A percentile compares a stretch with the other conserved stretches of the same genome.
Evolutionary conservation across 2,888 invertebrate species (phyloP).

Genomic region (Lycocerus yunnanus): DNA sequence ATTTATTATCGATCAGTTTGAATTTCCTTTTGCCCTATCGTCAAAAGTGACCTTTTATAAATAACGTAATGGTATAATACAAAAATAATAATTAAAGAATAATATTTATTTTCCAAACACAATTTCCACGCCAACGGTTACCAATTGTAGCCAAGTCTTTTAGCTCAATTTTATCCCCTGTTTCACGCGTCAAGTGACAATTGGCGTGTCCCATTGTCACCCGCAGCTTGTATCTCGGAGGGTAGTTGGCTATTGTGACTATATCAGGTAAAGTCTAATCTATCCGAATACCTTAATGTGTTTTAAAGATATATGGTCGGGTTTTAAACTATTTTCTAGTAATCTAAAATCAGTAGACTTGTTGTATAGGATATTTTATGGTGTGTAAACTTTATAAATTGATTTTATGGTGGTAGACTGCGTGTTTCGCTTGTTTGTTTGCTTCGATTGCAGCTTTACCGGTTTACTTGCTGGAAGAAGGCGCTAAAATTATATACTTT

Average conservation of each 20-base stretch:
- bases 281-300: slow-evolving; percentile 29
- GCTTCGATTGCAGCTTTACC: slow-evolving; percentile 14
- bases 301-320: slow-evolving; percentile 38
- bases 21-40: too few species aligned
- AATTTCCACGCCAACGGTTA: slow-evolving; percentile 42
- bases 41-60: slow-evolving; percentile 13
- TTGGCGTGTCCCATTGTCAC: slow-evolving; percentile 42
- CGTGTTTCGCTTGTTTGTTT: slow-evolving; percentile 16
- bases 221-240: slow-evolving; percentile 27
- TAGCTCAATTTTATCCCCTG: slow-evolving; percentile 36
- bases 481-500: slow-evolving; percentile 23
- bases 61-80: slow-evolving; percentile 16
- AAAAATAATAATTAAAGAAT: slow-evolving; percentile 47
- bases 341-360: slow-evolving; percentile 36
- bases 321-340: slow-evolving; percentile 36
- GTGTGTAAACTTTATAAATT: slow-evolving; percentile 44
- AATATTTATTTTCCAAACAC: slow-evolving; percentile 49
- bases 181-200: slow-evolving; percentile 45
- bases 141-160: slow-evolving; percentile 34
- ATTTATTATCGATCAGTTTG: too few species aligned
- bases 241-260: slow-evolving; percentile 30
- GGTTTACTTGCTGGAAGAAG: slow-evolving; percentile 37
- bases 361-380: slow-evolving; percentile 42
- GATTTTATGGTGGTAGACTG: slow-evolving; percentile 38
- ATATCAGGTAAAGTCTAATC: slow-evolving; percentile 36